Evolutionary conservation across 2,113 vertebrate species (phyloP), one percentile per base, ranked within the genome.

Genomic region (Poeciliopsis occidentalis): DNA sequence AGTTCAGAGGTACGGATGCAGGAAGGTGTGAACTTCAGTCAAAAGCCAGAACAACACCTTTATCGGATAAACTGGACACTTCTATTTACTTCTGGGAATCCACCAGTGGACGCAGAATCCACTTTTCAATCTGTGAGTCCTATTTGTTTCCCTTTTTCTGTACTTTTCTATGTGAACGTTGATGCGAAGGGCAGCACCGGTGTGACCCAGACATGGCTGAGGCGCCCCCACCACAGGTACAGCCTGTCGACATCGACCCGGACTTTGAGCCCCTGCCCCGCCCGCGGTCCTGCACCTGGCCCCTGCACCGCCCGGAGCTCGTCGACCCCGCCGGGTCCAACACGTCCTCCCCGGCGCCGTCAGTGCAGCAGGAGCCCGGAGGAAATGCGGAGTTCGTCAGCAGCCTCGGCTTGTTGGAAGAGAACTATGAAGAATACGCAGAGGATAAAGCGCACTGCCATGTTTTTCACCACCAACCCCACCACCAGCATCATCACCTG

Each of bases 191-290:
- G 19, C 26, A 60, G 31, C 34, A 11, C 78, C 78, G 71, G 54
- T 61, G 24, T 44, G 60, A 80, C 70, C 44, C 74, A 70, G 84
- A 86, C 66, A 95, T 95, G 95, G 95, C 95, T 78, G 95, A 96
- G 83, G 90, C 88, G 34, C 92, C 94, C 60, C 86, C 82, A 76
- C 90, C 86, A 65, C 93, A 92, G 76, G 80, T 79, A 66, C 94
- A 93, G 75, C 87, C 92, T 74, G 94, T 94, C 73, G 95, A 95
- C 82, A 95, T 94, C 86, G 95, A 96, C 93, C 94, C 95, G 73
- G 96, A 96, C 81, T 97, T 97, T 62, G 96, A 97, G 91, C 96
- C 96, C 72, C 94, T 96, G 19, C 93, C 94, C 68, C 95, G 95
- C 27, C 96, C 93, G 37, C 96, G 93, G 69, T 98, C 95, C 78